Evolutionary conservation across 2,888 invertebrate species (phyloP).

Genomic region (Leistus spinibarbis): DNA sequence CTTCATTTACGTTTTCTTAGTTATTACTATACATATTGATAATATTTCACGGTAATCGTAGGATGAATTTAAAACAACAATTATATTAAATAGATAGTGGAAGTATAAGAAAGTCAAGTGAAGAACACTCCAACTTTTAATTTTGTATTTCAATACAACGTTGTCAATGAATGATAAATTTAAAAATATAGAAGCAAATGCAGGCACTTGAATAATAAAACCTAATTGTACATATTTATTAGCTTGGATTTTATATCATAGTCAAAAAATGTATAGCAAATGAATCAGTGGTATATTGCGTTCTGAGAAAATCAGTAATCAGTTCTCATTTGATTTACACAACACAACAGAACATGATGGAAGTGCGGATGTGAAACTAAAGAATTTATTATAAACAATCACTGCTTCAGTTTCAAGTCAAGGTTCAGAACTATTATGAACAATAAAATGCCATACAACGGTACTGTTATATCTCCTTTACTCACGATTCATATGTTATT

Average conservation of each 20-base stretch:
- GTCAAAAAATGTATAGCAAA: not conserved
- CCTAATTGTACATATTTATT: not conserved
- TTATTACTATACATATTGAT: no score
- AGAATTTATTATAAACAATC: not conserved
- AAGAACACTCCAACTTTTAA: no score
- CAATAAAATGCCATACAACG: not conserved
- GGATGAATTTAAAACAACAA: no score
- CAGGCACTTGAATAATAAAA: not conserved
- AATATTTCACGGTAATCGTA: no score
- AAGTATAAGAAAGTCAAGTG: no score
- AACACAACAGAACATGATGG: no score
- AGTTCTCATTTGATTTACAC: not conserved
- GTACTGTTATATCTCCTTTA: not conserved
- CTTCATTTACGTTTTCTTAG: no score
- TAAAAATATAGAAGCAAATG: not conserved
- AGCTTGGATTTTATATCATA: not conserved
- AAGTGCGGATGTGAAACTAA: not conserved
- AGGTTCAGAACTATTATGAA: not conserved
- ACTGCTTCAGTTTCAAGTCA: not conserved
- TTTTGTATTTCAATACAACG: no score
- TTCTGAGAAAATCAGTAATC: not conserved
- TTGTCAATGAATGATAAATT: not conserved
- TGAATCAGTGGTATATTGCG: not conserved
- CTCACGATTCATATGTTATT: conserved; percentile 7
- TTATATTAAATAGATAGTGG: no score